Base-by-base conservation (phyloP, 1,140 invertebrate genomes). In the Drosophila sp. region DNA sequence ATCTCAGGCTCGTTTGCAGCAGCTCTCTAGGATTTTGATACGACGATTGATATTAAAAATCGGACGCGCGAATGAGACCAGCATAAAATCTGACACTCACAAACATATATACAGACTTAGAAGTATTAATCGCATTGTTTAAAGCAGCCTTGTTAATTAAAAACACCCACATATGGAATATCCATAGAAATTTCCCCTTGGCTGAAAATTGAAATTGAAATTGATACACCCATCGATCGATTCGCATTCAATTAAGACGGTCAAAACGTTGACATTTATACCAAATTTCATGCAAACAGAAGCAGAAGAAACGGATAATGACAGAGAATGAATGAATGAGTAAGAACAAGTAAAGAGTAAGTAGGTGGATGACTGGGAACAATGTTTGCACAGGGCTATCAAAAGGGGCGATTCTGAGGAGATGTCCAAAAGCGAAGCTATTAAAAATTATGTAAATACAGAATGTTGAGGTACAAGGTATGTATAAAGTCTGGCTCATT, bases 391-490 rank as follows among this genome's bases (percentile, higher is more conserved):
- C 76, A 84, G 43, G 61, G 36, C 48, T 62, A 72, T 66, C 63
- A 46, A 72, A 66, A 51, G 62, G 36, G 53, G 69, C 21, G 41
- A 41, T 29, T 62, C 45, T 38, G 69, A 63, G 76, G 58, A 59
- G 57, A 21, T 27, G 54, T 48, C 51, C 61, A 36, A 72, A 65
- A 58, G 38, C 25, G 58, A 81, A 62, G 82, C 82, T 87, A 87
- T 87, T 87, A 87, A 87, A 82, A 87, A 82, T 82, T 87, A 87
- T 87, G 83, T 87, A 87, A 87, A 87, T 89, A 89, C n/a, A 53
- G 14, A 34, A 18, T 34, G 29, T 53, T 16, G 6, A 16, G 2
- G 27, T 25, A 16, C 7, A 32, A 13, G 32, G 50, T 53, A 18
- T 80, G 69, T 80, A 78, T 86, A 82, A 86, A 87, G 79, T 87